These are phyloP conservation scores for Macropodus opercularis DNA, from an alignment of 2,797 vertebrate genomes.

Conservation along the genomic window DNA sequence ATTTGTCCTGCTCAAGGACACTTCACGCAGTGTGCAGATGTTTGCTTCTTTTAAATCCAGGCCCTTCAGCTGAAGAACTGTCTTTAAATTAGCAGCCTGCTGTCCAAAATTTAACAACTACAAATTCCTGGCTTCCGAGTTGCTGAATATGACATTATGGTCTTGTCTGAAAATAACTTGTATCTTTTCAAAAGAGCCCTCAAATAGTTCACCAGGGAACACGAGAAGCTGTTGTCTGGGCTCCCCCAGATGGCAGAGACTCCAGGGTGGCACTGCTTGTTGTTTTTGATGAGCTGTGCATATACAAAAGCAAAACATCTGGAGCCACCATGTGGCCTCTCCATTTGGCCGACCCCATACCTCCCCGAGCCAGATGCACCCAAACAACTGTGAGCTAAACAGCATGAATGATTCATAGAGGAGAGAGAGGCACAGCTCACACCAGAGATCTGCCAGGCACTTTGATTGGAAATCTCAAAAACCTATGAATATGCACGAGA, in stretches of 20 bases:
- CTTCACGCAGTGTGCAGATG: conserved; percentile 32
- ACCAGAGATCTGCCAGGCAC: conserved; percentile 85
- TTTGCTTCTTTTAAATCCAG: conserved; percentile 25
- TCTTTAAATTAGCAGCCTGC: conserved; percentile 45
- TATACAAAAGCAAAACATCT: conserved; percentile 86
- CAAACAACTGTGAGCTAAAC: conserved; percentile 84
- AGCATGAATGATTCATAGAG: conserved; percentile 91
- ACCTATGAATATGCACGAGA: conserved; percentile 88
- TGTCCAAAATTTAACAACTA: conserved; percentile 28
- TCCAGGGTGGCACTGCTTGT: conserved; percentile 79
- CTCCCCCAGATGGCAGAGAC: conserved; percentile 78
- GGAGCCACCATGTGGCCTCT: conserved; percentile 88
- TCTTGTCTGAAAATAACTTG: conserved; percentile 51
- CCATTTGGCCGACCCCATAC: conserved; percentile 83
- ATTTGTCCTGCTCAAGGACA: conserved; percentile 50
- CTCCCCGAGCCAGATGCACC: conserved; percentile 81
- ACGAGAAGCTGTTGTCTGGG: conserved; percentile 81
- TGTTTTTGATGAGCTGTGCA: conserved; percentile 87
- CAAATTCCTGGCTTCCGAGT: conserved; percentile 18
- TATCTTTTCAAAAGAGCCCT: conserved; percentile 52
- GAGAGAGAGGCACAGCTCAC: conserved; percentile 66
- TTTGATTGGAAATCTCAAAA: conserved; percentile 89
- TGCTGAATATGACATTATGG: conserved; percentile 37
- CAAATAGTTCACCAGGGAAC: conserved; percentile 71
- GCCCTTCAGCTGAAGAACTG: conserved; percentile 26